A percentile compares a stretch with the other conserved stretches of the same genome.
phyloP scores from a whole-genome alignment of 1,140 invertebrate species.

The Homarus americanus region DNA sequence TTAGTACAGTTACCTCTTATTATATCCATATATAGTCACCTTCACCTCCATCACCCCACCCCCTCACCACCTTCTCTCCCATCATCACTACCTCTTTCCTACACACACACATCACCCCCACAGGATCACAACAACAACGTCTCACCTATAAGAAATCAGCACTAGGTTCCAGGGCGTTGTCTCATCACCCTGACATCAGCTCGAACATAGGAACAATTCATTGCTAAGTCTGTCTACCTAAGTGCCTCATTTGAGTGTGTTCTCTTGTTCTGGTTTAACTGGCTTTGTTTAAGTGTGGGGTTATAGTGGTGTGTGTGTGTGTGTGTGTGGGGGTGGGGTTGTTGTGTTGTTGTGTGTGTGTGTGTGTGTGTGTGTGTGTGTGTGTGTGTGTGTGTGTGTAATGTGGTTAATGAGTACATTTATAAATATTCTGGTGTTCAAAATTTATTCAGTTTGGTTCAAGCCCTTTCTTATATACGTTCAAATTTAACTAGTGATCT shows the following conservation, averaged over 20 bases:
- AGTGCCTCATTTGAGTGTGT: background rate
- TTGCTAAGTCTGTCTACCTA: background rate
- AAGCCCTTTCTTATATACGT: no score
- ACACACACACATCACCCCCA: background rate
- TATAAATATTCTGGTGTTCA: no score
- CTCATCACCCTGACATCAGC: background rate
- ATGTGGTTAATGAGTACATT: no score
- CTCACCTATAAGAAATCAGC: background rate
- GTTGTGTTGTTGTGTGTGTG: background rate
- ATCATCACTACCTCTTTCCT: background rate
- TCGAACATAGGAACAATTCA: background rate
- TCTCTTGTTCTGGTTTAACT: background rate
- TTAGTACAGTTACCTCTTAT: no score
- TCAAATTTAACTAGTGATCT: no score
- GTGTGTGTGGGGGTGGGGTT: background rate
- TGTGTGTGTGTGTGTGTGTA: no score
- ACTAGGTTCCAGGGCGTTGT: background rate
- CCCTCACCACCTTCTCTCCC: background rate
- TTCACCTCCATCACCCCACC: background rate
- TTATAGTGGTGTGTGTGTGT: background rate
- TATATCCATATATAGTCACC: constrained; percentile 25
- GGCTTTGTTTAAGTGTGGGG: background rate
- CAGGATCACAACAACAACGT: background rate
- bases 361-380: background rate
- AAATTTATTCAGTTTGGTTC: no score